phyloP scores from a whole-genome alignment of 2,797 vertebrate species.

The Gastrophryne carolinensis region DNA sequence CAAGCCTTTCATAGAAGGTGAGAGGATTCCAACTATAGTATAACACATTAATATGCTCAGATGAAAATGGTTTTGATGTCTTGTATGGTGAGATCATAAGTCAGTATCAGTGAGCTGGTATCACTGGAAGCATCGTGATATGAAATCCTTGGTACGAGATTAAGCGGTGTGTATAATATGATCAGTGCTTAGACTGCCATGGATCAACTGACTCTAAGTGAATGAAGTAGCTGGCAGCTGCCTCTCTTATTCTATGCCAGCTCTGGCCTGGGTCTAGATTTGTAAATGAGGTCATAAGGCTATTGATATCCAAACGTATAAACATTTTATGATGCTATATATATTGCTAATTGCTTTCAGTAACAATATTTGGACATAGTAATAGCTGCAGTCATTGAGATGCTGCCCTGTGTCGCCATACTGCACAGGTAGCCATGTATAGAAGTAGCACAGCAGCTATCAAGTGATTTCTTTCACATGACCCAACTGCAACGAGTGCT shows the following conservation, averaged over 20 bases:
- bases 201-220: constrained; percentile 3
- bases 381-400: neutral
- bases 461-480: constrained; percentile 28
- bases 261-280: neutral
- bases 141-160: neutral
- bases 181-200: neutral
- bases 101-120: neutral
- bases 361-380: neutral
- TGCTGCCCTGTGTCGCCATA: neutral
- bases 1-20: neutral
- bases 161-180: neutral
- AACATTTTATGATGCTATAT: neutral
- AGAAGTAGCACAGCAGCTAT: constrained; percentile 7
- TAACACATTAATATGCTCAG: neutral
- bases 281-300: constrained; percentile 9
- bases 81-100: neutral
- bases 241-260: constrained; percentile 4
- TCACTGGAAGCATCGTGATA: neutral
- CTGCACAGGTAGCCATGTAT: neutral
- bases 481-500: constrained; percentile 1
- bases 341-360: neutral
- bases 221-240: constrained; percentile 21
- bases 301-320: constrained; percentile 27
- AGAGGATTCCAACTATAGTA: neutral
- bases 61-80: neutral